Base-by-base conservation (phyloP, 2,797 vertebrate genomes). In the Trachurus trachurus region DNA sequence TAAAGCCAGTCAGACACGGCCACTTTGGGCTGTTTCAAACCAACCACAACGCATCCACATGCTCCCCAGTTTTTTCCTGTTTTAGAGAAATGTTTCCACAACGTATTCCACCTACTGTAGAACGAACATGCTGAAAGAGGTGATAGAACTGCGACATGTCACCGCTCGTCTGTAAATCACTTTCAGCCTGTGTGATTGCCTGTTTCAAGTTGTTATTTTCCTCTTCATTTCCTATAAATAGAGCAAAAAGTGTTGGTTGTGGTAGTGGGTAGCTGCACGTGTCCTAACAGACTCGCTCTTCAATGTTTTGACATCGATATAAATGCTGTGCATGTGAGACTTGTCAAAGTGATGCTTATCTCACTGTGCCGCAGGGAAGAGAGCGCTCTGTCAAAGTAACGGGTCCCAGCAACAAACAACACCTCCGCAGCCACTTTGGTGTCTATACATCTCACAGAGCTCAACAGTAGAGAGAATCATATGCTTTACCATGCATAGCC, bases 341-440 rank as follows among this genome's bases (percentile, higher is more conserved):
- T 54, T 71, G 71, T 90, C 66, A 77, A 67, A 79, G 76, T 40
- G 53, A 74, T 77, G 60, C 72, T 75, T 60, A 76, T 71, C 52
- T 69, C 4, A 26, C 58, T 63, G 54, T 42, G 34, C 82, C 80
- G 63, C 54, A 54, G 62, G 54, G 45, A 82, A 62, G 66, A 70
- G 66, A 76, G 52, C 1, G 31, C 66, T 64, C 60, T 78, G 66
- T 66, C 74, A 80, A 76, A 76, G 73, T 74, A 87, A 71, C 74
- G 68, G 53, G 63, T 79, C 82, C 74, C 67, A 64, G 71, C 75
- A 82, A 70, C 83, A 76, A 81, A 83, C 83, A 75, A 70, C 81
- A 73, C 76, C 64, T 79, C 69, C 57, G 8, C 79, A 84, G 74
- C 68, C 71, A 61, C 83, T 86, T 69, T 73, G 52, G 52, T 44